phyloP scores from a whole-genome alignment of 92 coral and sea anemone species.

The Chrysogorgia sp. region DNA sequence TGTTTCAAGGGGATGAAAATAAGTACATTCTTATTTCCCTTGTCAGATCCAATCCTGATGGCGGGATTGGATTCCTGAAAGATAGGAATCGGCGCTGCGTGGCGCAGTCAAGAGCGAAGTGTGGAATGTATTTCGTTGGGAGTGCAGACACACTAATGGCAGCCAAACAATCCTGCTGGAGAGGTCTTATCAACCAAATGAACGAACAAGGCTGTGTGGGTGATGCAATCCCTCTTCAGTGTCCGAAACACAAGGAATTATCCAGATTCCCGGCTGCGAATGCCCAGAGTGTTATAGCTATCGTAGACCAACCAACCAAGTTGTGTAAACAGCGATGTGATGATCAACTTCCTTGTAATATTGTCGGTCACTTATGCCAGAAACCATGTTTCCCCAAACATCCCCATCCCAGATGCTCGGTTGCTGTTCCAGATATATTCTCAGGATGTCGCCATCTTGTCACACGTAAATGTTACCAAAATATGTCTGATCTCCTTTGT shows the following conservation, averaged over 20 bases:
- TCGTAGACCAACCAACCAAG: conserved; percentile 11
- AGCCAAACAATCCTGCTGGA: conserved; percentile 4
- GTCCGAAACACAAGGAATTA: conserved; percentile 20
- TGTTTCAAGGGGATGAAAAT: conserved; percentile 34
- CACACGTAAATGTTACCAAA: conserved; percentile 8
- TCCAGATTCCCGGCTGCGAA: not conserved
- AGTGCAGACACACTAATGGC: conserved; percentile 5
- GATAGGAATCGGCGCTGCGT: conserved; percentile 1
- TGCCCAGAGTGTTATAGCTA: not conserved
- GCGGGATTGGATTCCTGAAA: conserved; percentile 1
- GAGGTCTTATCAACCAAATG: conserved; percentile 11
- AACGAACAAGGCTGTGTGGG: conserved; percentile 36
- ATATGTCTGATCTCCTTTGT: conserved; percentile 11
- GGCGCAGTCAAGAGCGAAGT: conserved; percentile 11
- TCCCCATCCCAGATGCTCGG: too few species aligned
- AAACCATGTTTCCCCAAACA: too few species aligned
- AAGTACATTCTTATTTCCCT: conserved; percentile 15
- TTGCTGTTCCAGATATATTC: too few species aligned
- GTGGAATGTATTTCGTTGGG: conserved; percentile 15
- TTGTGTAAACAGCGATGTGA: too few species aligned
- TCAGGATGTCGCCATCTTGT: too few species aligned
- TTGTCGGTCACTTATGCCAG: too few species aligned
- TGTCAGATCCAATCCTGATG: conserved; percentile 2
- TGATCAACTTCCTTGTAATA: too few species aligned
- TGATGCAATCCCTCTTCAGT: conserved; percentile 12